Percentiles rank a stretch among this genome's conserved stretches.
These are phyloP conservation scores for silkworm (Bombyx mori) DNA, from an alignment of 1,140 invertebrate genomes.

Conservation along the genomic window ASM3026992v2 NC_085111.1:5500001-5500500, in stretches of 20 bases:
- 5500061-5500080: not conserved
- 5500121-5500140: not conserved
- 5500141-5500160: no score
- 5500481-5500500: no score
- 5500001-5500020: not conserved
- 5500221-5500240: conserved; percentile 55
- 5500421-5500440: no score
- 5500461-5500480: no score
- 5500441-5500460: no score
- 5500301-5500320: conserved; percentile 92
- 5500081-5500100: no score
- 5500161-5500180: no score
- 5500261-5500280: conserved; percentile 77
- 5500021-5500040: not conserved
- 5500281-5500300: conserved; percentile 87
- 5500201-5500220: conserved; percentile 45
- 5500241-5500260: conserved; percentile 79
- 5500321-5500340: conserved; percentile 63
- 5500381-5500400: no score
- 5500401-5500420: no score
- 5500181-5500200: conserved; percentile 12
- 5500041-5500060: not conserved
- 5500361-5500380: no score
- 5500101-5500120: not conserved
- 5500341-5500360: no score